phyloP scores from a whole-genome alignment of 2,113 vertebrate species.

The Todiramphus chloris region DNA sequence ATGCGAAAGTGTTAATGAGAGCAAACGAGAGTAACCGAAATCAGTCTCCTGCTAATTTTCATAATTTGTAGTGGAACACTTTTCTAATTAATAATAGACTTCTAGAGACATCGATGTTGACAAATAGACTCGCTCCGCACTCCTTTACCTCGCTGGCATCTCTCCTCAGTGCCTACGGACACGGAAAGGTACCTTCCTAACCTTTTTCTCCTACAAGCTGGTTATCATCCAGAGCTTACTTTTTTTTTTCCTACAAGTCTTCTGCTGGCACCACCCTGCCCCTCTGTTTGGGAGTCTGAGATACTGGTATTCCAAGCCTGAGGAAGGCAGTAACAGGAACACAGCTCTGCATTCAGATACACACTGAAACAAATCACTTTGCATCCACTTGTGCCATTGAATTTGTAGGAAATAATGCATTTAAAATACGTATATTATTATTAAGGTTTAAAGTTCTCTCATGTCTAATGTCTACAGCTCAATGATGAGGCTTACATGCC shows the following conservation, averaged over 20 bases:
- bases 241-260: not conserved
- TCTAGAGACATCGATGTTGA: slow-evolving; percentile 19
- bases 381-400: not conserved
- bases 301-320: not conserved
- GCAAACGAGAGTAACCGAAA: slow-evolving; percentile 32
- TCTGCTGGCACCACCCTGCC: fast-evolving
- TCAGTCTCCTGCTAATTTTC: slow-evolving; percentile 40
- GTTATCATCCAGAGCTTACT: not conserved
- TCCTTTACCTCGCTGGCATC: not conserved
- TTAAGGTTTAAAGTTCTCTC: not conserved
- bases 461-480: not conserved
- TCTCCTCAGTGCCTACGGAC: not conserved
- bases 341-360: not conserved
- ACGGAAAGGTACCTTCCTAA: not conserved
- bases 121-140: not conserved
- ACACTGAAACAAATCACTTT: not conserved
- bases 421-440: not conserved
- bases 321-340: not conserved
- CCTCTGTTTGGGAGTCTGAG: not conserved
- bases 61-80: slow-evolving; percentile 45
- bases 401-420: not conserved
- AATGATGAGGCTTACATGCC: not conserved
- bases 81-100: slow-evolving; percentile 56
- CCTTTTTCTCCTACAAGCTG: not conserved
- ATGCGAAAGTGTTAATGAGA: slow-evolving; percentile 39